Percentiles rank a stretch among this genome's conserved stretches.
Evolutionary conservation across 1,140 invertebrate species (phyloP).

Genomic region (Zaprionus lachaisei): DNA sequence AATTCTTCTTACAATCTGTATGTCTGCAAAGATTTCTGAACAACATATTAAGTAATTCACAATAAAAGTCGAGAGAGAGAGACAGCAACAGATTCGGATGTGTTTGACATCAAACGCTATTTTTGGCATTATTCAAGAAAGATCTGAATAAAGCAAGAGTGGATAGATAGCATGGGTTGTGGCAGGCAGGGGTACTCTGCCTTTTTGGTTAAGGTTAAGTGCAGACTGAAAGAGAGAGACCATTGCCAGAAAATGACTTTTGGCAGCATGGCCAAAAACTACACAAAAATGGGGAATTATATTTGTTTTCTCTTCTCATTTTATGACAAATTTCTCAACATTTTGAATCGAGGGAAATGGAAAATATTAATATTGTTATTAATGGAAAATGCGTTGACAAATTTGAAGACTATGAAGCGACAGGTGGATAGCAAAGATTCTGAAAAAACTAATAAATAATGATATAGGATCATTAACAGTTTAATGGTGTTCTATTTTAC

Average conservation of each 20-base stretch:
- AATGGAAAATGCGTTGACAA: neutral
- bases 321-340: conserved; percentile 70
- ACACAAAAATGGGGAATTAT: conserved; percentile 22
- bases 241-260: conserved; percentile 32
- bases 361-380: conserved; percentile 6
- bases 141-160: conserved; percentile 19
- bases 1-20: neutral
- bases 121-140: conserved; percentile 37
- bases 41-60: conserved; percentile 64
- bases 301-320: neutral
- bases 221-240: conserved; percentile 18
- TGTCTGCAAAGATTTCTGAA: conserved; percentile 19
- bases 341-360: conserved; percentile 38
- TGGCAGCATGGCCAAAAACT: conserved; percentile 49
- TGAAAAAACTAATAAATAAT: neutral
- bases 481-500: too few species aligned
- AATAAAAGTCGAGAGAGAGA: conserved; percentile 45
- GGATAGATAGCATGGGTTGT: neutral
- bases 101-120: conserved; percentile 54
- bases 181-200: neutral
- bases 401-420: neutral
- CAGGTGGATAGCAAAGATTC: neutral
- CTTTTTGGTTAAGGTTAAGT: conserved; percentile 50
- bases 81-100: conserved; percentile 15
- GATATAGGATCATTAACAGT: neutral